Conservation (phyloP, 64 coral and sea anemone genomes). For the Pachyseris speciosa region DNA sequence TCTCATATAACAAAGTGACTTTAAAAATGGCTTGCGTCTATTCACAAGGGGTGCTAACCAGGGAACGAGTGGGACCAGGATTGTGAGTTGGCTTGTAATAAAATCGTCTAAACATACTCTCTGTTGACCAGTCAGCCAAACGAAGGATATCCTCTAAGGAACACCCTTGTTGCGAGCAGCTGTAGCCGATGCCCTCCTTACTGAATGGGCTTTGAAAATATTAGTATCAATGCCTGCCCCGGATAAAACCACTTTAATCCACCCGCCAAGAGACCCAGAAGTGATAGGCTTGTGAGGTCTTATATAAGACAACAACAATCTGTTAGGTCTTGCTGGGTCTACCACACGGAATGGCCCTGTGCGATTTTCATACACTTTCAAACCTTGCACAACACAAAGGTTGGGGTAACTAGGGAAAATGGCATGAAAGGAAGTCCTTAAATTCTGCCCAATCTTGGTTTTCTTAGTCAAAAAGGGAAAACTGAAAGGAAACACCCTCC, state of each 20-base stretch:
- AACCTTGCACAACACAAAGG: neutral
- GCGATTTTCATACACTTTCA: slow-evolving; percentile 25
- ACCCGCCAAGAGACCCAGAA: slow-evolving; percentile 1
- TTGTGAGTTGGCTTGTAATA: neutral
- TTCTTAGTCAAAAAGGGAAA: slow-evolving; percentile 26
- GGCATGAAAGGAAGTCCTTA: slow-evolving; percentile 50
- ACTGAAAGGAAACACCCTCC: slow-evolving; percentile 31
- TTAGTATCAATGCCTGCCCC: slow-evolving; percentile 6
- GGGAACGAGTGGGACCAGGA: neutral
- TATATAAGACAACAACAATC: slow-evolving; percentile 9
- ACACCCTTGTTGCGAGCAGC: neutral
- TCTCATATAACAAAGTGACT: slow-evolving; percentile 30
- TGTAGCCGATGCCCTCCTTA: slow-evolving; percentile 31
- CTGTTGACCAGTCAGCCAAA: neutral
- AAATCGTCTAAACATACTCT: neutral
- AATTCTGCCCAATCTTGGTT: neutral
- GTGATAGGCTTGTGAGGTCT: slow-evolving; percentile 3
- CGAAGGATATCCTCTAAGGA: neutral
- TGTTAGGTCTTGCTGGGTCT: neutral
- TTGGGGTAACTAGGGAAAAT: slow-evolving; percentile 20
- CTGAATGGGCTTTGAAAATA: slow-evolving; percentile 43
- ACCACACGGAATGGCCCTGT: slow-evolving; percentile 1
- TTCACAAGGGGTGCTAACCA: neutral
- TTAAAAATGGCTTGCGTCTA: neutral
- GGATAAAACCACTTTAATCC: neutral